A percentile compares a stretch with the other conserved stretches of the same genome.
phyloP scores from a whole-genome alignment of 2,797 vertebrate genomes.

The Psittacula echo region DNA sequence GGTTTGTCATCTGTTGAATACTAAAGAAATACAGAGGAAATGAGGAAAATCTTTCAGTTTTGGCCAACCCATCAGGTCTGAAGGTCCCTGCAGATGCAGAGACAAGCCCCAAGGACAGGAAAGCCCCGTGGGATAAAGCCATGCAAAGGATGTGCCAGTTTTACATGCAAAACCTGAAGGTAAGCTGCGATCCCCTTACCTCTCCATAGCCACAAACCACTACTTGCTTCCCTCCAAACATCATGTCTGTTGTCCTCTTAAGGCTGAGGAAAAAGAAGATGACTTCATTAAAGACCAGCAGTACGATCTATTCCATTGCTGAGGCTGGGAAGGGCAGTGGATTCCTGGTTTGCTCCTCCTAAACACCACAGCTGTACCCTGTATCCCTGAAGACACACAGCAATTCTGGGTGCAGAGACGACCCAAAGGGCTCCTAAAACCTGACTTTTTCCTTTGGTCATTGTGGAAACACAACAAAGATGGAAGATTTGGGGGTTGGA shows the following conservation, averaged over 20 bases:
- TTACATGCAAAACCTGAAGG: rapidly evolving
- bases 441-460: neutral
- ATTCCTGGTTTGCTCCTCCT: neutral
- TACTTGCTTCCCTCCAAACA: slow-evolving; percentile 97
- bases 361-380: neutral
- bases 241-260: slow-evolving; percentile 95
- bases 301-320: rapidly evolving
- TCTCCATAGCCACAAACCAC: slow-evolving; percentile 97
- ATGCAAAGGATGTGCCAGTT: neutral
- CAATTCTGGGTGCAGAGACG: neutral
- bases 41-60: rapidly evolving
- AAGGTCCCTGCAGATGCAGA: neutral
- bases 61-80: rapidly evolving
- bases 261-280: slow-evolving; percentile 74
- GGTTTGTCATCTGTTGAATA: neutral
- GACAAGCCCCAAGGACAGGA: neutral
- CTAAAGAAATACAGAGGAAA: rapidly evolving
- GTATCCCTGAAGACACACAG: neutral
- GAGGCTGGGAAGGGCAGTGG: neutral
- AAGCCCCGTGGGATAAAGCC: neutral
- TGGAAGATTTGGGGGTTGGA: neutral
- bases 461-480: rapidly evolving
- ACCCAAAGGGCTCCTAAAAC: neutral
- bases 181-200: slow-evolving; percentile 72
- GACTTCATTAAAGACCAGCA: neutral